Conservation (phyloP, 2,888 invertebrate species). For the Agrotis exclamationis region DNA sequence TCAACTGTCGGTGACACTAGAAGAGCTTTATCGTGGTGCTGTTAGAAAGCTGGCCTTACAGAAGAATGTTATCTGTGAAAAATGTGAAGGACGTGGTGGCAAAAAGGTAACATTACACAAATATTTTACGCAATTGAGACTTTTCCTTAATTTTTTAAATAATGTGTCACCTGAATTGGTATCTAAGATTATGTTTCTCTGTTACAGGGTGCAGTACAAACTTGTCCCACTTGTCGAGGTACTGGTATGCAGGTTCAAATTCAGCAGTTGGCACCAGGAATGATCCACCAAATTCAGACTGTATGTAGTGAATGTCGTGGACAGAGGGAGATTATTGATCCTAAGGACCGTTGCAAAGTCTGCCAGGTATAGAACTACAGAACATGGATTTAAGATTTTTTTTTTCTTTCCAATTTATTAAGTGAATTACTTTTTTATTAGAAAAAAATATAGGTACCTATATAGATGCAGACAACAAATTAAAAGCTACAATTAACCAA, state of each 20-base stretch:
- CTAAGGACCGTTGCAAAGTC: conserved; percentile 98
- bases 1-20: conserved; percentile 97
- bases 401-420: background rate
- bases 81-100: conserved; percentile 98
- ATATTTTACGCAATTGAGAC: background rate
- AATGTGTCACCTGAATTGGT: background rate
- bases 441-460: too few species aligned
- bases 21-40: conserved; percentile 98
- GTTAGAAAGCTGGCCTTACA: conserved; percentile 98
- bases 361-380: conserved; percentile 91
- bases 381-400: background rate
- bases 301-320: conserved; percentile 97
- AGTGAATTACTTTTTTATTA: background rate
- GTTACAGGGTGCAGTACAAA: conserved; percentile 94
- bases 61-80: conserved; percentile 98
- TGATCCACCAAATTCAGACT: conserved; percentile 97
- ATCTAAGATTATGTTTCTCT: background rate
- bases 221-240: conserved; percentile 97
- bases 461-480: background rate
- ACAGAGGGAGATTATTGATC: conserved; percentile 95
- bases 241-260: conserved; percentile 95
- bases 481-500: background rate
- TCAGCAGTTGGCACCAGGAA: conserved; percentile 92
- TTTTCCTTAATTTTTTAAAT: background rate
- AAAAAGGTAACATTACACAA: conserved; percentile 92